These are phyloP conservation scores for Phalera bucephala DNA, from an alignment of 2,888 invertebrate genomes.

Conservation along the genomic window DNA sequence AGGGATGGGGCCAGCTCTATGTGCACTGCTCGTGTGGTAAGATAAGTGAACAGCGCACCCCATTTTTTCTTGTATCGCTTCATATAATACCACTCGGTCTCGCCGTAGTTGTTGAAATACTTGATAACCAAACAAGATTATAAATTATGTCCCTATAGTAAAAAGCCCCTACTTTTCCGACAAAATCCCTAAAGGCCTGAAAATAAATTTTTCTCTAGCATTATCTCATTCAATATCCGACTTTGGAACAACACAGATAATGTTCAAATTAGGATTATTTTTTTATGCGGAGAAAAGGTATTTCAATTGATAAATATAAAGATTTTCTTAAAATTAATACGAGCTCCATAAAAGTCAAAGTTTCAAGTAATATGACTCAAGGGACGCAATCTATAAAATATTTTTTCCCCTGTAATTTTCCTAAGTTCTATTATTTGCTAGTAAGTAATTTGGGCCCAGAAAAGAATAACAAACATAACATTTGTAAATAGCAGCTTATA, in stretches of 20 bases:
- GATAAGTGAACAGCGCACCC: no score
- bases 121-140: no score
- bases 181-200: not conserved
- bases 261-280: not conserved
- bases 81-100: not conserved
- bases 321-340: conserved; percentile 17
- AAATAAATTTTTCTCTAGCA: not conserved
- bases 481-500: no score
- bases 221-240: not conserved
- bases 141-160: no score
- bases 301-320: conserved; percentile 16
- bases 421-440: not conserved
- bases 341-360: conserved; percentile 21
- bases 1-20: no score
- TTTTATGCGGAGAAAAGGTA: conserved; percentile 1
- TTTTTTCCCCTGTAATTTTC: conserved; percentile 2
- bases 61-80: no score
- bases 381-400: conserved; percentile 20
- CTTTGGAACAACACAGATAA: not conserved
- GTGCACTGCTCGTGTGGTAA: no score
- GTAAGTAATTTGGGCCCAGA: not conserved
- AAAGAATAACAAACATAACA: not conserved
- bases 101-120: no score
- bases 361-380: conserved; percentile 20
- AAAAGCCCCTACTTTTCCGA: not conserved